Conservation (phyloP, 2,797 vertebrate genomes). For the Gymnocypris eckloni region DNA sequence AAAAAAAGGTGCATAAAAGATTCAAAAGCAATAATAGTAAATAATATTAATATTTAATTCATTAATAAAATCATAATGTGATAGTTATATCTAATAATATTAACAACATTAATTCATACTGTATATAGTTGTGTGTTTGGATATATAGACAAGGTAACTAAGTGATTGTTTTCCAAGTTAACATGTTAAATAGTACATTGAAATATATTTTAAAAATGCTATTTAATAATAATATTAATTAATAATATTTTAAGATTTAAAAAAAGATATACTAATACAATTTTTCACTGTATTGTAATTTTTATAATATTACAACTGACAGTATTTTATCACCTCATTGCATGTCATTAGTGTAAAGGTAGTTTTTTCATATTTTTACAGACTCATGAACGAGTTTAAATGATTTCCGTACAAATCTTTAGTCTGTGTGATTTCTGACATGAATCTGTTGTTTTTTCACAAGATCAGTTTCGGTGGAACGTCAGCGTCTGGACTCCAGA, state of each 20-base stretch:
- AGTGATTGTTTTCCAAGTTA: not conserved
- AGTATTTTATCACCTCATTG: not conserved
- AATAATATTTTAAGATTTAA: too few species aligned
- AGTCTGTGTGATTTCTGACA: conserved; percentile 40
- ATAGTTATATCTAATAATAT: too few species aligned
- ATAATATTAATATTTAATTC: too few species aligned
- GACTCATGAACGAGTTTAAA: not conserved
- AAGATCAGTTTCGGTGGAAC: conserved; percentile 93
- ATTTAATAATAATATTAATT: too few species aligned
- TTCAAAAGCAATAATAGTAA: not conserved
- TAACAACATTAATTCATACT: too few species aligned
- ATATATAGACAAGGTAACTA: not conserved
- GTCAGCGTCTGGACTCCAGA: conserved; percentile 77
- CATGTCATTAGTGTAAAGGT: not conserved
- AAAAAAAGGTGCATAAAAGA: not conserved
- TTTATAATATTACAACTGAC: not conserved
- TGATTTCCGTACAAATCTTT: not conserved
- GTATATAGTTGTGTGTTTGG: too few species aligned
- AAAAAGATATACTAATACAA: too few species aligned
- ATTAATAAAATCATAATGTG: not conserved
- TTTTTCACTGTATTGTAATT: too few species aligned
- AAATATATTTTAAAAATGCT: too few species aligned
- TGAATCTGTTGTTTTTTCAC: conserved; percentile 70
- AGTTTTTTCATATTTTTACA: not conserved
- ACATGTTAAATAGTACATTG: not conserved